phyloP scores from a whole-genome alignment of 2,888 invertebrate species.

The Anorthoa munda region DNA sequence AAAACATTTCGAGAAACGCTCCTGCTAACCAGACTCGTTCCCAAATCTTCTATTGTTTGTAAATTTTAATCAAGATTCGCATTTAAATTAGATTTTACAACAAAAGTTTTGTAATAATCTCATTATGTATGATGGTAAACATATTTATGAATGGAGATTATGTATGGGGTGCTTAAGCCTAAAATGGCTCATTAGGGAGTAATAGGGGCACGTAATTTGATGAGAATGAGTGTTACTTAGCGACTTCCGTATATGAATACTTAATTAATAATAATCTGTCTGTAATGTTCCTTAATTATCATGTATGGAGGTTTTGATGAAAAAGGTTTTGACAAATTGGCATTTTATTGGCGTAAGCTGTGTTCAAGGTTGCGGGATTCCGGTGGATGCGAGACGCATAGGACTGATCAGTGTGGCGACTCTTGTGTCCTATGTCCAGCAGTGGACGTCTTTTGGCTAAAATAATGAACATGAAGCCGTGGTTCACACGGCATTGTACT shows the following conservation, averaged over 20 bases:
- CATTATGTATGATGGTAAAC: slow-evolving; percentile 18
- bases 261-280: neutral
- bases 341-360: no score
- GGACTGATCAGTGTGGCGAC: no score
- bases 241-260: slow-evolving; percentile 21
- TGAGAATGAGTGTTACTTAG: slow-evolving; percentile 3
- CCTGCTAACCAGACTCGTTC: slow-evolving; percentile 4
- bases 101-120: slow-evolving; percentile 53
- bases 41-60: slow-evolving; percentile 55
- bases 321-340: no score
- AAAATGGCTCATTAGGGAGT: slow-evolving; percentile 20
- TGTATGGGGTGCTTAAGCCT: slow-evolving; percentile 17
- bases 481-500: no score
- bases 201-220: slow-evolving; percentile 19
- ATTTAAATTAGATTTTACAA: slow-evolving; percentile 54
- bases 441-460: no score
- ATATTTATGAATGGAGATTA: slow-evolving; percentile 25
- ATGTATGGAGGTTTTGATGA: neutral
- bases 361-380: no score
- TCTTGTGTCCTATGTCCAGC: no score
- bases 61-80: slow-evolving; percentile 51
- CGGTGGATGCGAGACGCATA: no score
- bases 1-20: slow-evolving; percentile 36
- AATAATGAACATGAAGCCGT: no score
- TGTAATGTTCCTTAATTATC: neutral